phyloP scores from a whole-genome alignment of 2,797 vertebrate species.

The Euthynnus affinis region DNA sequence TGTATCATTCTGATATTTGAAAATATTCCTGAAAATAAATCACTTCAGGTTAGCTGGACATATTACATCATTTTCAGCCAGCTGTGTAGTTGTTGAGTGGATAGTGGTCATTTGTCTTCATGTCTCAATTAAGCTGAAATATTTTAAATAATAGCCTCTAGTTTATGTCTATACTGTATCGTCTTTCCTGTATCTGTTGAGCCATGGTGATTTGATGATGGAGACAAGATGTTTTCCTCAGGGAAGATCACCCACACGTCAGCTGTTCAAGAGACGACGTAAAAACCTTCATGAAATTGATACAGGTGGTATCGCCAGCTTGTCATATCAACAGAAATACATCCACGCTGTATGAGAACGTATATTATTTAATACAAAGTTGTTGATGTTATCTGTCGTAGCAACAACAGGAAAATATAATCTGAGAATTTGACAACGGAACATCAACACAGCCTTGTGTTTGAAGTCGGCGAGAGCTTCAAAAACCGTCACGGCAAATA shows the following conservation, averaged over 20 bases:
- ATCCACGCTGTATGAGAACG: not conserved
- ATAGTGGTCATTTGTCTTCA: not conserved
- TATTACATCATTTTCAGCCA: not conserved
- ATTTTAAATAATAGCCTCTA: not conserved
- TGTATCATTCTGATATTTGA: not conserved
- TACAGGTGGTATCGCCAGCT: not conserved
- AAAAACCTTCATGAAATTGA: conserved; percentile 16
- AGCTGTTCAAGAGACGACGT: conserved; percentile 4
- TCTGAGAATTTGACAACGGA: conserved; percentile 1
- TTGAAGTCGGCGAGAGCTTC: not conserved
- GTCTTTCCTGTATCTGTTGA: not conserved
- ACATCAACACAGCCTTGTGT: conserved; percentile 7
- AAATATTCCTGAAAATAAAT: not conserved
- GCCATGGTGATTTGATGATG: not conserved
- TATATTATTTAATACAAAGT: not conserved
- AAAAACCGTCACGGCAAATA: conserved; percentile 24
- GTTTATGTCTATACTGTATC: not conserved
- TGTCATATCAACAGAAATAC: not conserved
- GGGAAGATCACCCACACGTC: not conserved
- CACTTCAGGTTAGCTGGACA: not conserved
- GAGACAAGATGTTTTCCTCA: conserved; percentile 1
- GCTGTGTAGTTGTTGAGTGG: not conserved
- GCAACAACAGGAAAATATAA: conserved; percentile 9
- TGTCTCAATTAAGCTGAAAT: not conserved
- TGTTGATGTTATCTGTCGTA: conserved; percentile 11